Evolutionary conservation across 2,113 vertebrate species (phyloP).

Genomic region (Colinus virginianus): DNA sequence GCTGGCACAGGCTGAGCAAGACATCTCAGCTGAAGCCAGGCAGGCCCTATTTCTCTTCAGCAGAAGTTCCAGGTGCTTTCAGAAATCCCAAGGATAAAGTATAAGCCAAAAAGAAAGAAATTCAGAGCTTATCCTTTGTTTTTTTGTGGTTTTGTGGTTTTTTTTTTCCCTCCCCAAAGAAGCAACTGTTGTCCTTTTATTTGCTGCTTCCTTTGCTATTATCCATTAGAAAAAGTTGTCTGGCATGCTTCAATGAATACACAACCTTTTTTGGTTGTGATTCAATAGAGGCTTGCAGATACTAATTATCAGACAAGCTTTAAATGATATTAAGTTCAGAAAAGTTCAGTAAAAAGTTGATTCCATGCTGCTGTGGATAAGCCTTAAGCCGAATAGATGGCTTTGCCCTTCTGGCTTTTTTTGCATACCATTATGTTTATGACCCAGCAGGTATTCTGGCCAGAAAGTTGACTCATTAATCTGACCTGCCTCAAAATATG

Average conservation of each 20-base stretch:
- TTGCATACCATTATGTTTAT: background rate
- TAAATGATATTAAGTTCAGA: background rate
- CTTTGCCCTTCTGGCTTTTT: background rate
- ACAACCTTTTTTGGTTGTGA: background rate
- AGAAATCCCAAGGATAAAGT: background rate
- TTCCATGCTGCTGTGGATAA: background rate
- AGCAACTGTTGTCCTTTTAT: background rate
- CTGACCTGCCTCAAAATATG: background rate
- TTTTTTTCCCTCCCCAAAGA: background rate
- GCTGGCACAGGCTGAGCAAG: background rate
- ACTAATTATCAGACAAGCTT: background rate
- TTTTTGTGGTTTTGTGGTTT: background rate
- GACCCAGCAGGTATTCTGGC: background rate
- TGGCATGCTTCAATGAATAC: slow-evolving; percentile 1
- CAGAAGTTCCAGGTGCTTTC: slow-evolving; percentile 33
- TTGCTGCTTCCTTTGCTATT: background rate
- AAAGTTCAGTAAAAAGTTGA: background rate
- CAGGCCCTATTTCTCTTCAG: background rate
- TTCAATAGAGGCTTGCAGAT: background rate
- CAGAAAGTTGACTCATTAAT: slow-evolving; percentile 29
- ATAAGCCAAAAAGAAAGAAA: slow-evolving; percentile 12
- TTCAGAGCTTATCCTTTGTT: background rate
- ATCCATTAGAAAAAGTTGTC: background rate
- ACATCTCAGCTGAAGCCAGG: background rate
- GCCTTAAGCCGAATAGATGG: background rate